phyloP scores from a whole-genome alignment of 1,140 invertebrate genomes.

The Atopsyche davidsoni region DNA sequence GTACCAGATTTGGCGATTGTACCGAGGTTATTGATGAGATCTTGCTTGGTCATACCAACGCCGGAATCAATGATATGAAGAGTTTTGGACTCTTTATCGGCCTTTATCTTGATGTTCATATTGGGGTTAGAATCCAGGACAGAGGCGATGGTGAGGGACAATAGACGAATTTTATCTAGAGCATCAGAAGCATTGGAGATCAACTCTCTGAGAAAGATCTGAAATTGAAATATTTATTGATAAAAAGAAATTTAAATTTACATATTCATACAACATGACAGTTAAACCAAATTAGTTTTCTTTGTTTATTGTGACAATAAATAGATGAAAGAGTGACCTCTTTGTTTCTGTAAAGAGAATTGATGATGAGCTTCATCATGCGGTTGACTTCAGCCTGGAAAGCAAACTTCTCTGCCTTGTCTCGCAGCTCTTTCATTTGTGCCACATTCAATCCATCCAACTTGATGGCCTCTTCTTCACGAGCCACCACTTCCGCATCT shows the following conservation, averaged over 20 bases:
- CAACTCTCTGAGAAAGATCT: slow-evolving; percentile 94
- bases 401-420: slow-evolving; percentile 86
- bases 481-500: slow-evolving; percentile 73
- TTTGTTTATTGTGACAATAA: no score
- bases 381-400: slow-evolving; percentile 98
- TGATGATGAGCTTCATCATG: slow-evolving; percentile 99
- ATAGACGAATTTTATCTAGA: slow-evolving; percentile 88
- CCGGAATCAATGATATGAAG: slow-evolving; percentile 95
- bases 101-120: slow-evolving; percentile 88
- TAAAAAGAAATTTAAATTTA: no score
- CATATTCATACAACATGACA: no score
- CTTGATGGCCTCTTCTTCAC: slow-evolving; percentile 96
- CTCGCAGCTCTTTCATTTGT: slow-evolving; percentile 86
- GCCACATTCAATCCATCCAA: slow-evolving; percentile 92
- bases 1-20: slow-evolving; percentile 99
- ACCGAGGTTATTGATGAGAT: slow-evolving; percentile 93
- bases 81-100: slow-evolving; percentile 91
- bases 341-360: slow-evolving; percentile 96
- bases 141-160: slow-evolving; percentile 82
- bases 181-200: slow-evolving; percentile 97
- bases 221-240: slow-evolving; percentile 38
- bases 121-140: slow-evolving; percentile 76
- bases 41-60: slow-evolving; percentile 95
- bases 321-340: slow-evolving; percentile 65
- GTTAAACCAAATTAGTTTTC: no score